These are phyloP conservation scores for Conomelus anceps DNA, from an alignment of 2,888 invertebrate species.

Conservation along the genomic window DNA sequence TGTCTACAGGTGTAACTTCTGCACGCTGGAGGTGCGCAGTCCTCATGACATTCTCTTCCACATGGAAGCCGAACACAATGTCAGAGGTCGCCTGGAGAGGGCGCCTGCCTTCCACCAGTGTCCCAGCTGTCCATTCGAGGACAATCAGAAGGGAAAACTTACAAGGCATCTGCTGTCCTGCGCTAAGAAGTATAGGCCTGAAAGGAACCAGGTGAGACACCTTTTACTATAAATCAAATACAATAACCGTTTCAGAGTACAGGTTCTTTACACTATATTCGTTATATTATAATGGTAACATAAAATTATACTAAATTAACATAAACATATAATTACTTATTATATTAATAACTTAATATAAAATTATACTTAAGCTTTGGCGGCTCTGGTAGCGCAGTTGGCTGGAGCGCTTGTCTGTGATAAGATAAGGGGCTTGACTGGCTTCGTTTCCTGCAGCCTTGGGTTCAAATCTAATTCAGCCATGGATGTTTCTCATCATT, in stretches of 20 bases:
- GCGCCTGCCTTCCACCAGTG: conserved; percentile 86
- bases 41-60: conserved; percentile 85
- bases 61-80: conserved; percentile 84
- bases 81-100: conserved; percentile 73
- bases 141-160: conserved; percentile 85
- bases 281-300: no score
- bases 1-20: conserved; percentile 78
- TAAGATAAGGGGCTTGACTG: no score
- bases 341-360: no score
- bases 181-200: conserved; percentile 81
- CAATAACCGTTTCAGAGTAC: background rate
- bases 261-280: background rate
- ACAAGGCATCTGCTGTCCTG: conserved; percentile 83
- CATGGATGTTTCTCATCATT: no score
- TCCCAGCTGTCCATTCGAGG: conserved; percentile 88
- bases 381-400: no score
- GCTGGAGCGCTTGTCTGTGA: no score
- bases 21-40: conserved; percentile 70
- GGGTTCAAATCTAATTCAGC: no score
- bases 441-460: no score
- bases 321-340: no score
- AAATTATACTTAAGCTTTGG: no score
- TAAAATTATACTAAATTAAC: no score
- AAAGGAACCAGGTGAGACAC: conserved; percentile 57
- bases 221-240: background rate